Base-by-base conservation (phyloP, 2,888 invertebrate species). In the Caenorhabditis sp. region DNA sequence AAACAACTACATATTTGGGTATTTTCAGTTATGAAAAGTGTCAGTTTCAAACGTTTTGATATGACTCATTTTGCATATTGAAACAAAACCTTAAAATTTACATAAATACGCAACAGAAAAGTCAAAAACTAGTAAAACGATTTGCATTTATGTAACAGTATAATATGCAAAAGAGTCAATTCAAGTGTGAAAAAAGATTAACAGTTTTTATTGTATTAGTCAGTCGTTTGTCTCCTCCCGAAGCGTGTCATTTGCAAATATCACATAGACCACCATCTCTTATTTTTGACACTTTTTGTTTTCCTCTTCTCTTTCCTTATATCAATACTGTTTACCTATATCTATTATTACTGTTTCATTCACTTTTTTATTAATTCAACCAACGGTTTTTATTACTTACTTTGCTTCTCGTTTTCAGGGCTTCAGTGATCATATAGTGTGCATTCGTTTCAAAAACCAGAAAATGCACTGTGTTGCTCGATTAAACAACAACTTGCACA, bases 401-500 rank as follows among this genome's bases (percentile, higher is more conserved):
- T n/a, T n/a, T n/a, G n/a, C n/a, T 27, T 50, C 19, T 36, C 36
- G 10, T 43, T 43, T 43, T 10, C 43, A 43, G 43, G 43, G 31
- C 31, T 31, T 6, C 10, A 31, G 5, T 6, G 31, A 31, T 6
- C 10, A 31, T 31, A 31, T 31, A 31, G 4, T 31, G 31, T 6
- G 4, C 4, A 31, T 31, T 6, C 31, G 10, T 31, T 31, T 31
- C 5, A 10, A 31, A 31, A 10, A 31, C n/a, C n/a, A 31, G 31
- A 31, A 31, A 31, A 66, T 74, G 74, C 69, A 74, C 53, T 74
- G 74, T 58, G 74, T 74, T 57, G 67, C 74, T 36, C 62, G 65
- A 57, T 65, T 74, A 43, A 69, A 74, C 58, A 74, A 74, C 62
- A 74, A 61, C 53, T 60, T 74, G 21, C 74, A 74, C 37, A 74